Evolutionary conservation across 1,140 invertebrate genomes (phyloP).

Genomic region (Ericerus pela): DNA sequence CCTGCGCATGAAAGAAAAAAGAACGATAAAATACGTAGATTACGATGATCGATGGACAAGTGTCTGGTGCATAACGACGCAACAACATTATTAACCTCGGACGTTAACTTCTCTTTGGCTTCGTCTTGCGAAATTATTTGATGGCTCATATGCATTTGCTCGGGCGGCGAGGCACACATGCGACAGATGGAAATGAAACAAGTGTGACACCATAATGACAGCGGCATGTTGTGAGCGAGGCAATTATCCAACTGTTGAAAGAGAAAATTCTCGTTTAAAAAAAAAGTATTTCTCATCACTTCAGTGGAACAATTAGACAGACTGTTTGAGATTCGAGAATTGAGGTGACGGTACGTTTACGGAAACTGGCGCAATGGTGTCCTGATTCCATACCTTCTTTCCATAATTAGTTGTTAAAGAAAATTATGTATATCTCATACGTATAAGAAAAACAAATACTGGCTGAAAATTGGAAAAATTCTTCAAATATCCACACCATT

Average conservation of each 20-base stretch:
- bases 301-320: too few species aligned
- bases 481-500: too few species aligned
- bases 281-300: too few species aligned
- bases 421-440: too few species aligned
- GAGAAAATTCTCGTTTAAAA: too few species aligned
- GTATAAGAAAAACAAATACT: too few species aligned
- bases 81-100: slow-evolving; percentile 35
- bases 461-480: too few species aligned
- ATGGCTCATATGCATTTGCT: slow-evolving; percentile 40
- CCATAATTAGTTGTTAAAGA: too few species aligned
- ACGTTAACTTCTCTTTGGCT: slow-evolving; percentile 46
- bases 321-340: too few species aligned
- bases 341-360: too few species aligned
- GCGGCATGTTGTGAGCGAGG: slow-evolving; percentile 52
- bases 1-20: slow-evolving; percentile 25
- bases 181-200: slow-evolving; percentile 47
- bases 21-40: neutral
- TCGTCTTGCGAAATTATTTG: slow-evolving; percentile 48
- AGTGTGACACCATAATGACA: slow-evolving; percentile 53
- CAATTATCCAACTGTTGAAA: slow-evolving; percentile 45
- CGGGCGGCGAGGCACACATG: slow-evolving; percentile 45
- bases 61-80: neutral
- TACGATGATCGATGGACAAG: neutral
- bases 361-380: too few species aligned
- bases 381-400: too few species aligned